A percentile compares a stretch with the other conserved stretches of the same genome.
These are phyloP conservation scores for Clamator glandarius DNA, from an alignment of 2,797 vertebrate genomes.

Conservation along the genomic window DNA sequence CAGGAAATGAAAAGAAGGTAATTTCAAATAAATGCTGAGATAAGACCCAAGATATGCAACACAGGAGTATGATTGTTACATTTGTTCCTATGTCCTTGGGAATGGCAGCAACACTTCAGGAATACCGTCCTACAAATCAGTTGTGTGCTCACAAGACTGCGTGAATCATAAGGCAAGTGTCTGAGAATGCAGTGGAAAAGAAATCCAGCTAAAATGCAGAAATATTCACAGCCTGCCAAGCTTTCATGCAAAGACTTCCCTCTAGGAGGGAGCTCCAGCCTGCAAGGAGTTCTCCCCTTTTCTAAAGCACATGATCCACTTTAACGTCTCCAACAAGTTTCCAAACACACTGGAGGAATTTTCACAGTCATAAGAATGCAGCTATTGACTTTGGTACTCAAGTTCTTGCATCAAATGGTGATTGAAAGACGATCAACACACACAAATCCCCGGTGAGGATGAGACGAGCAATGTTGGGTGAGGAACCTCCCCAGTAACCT, in stretches of 20 bases:
- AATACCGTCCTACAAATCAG: neutral
- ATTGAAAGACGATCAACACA: neutral
- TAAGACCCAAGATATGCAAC: neutral
- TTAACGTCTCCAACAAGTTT: neutral
- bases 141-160: rapidly evolving
- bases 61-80: rapidly evolving
- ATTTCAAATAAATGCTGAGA: neutral
- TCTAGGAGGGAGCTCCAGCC: neutral
- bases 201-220: neutral
- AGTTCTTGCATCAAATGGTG: rapidly evolving
- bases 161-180: neutral
- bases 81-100: neutral
- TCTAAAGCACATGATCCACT: rapidly evolving
- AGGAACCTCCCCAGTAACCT: neutral
- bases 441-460: rapidly evolving
- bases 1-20: neutral
- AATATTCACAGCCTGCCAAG: neutral
- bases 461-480: neutral
- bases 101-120: neutral
- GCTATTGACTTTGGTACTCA: neutral
- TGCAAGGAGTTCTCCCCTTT: rapidly evolving
- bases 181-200: neutral
- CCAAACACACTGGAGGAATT: neutral
- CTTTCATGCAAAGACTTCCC: neutral
- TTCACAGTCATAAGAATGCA: rapidly evolving